Evolutionary conservation across 2,113 vertebrate genomes (phyloP), one percentile per base, ranked within the genome.

Genomic region (Pygoscelis adeliae): DNA sequence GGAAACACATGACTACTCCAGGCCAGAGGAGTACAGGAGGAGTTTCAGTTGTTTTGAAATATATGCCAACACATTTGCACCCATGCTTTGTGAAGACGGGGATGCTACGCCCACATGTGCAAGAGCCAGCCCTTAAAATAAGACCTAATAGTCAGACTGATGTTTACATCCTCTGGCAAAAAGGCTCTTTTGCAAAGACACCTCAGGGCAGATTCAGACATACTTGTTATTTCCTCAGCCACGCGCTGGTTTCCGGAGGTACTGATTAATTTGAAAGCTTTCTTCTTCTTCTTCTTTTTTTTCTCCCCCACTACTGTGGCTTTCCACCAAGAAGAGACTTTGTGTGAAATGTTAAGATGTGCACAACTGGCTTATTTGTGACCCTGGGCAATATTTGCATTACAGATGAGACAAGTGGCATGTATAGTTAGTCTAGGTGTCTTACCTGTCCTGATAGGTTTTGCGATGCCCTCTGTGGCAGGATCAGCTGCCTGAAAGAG

Each of bases 391-490:
- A 34, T 67, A 84, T 79, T 65, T 82, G 44, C 44, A 23, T 46
- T 79, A 15, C 7, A 65, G 46, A 49, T 9, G 36, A 71, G 52
- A 61, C 44, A 63, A 85, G 42, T 9, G 12, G 13, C 10, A 11
- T 8, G 5, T 6, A 19, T 30, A 52, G 7, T 38, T 47, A 44
- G 22, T 46, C 90, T 23, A 44, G 14, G 30, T n/a, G 20, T 34
- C 93, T 95, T 96, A 97, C 97, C 96, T 70, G 47, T 95, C 32
- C n/a, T 96, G 82, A 94, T 73, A 23, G 84, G 81, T 36, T 91
- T 89, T 74, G 78, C 79, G 3, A 87, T 62, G 62, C 74, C 87
- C 11, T 94, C 91, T 2, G 4, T 16, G 38, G 62, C 89, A 73
- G 89, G 84, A 81, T 87, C 50, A 73, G 67, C 50, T 55, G 25